Conservation (phyloP, 1,140 invertebrate genomes). For the Zaprionus tsacasi region DNA sequence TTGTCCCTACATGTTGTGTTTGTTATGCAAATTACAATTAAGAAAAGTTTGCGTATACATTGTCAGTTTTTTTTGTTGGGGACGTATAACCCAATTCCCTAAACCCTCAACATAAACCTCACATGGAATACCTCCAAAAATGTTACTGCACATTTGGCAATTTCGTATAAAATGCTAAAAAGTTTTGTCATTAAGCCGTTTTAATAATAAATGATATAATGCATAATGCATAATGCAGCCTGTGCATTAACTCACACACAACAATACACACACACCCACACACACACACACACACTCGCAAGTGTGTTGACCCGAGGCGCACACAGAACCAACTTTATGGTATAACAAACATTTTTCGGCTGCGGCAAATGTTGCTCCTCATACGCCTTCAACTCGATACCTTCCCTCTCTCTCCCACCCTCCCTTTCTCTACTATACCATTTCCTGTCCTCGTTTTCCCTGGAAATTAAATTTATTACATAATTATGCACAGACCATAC, state of each 20-base stretch:
- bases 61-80: neutral
- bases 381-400: conserved; percentile 15
- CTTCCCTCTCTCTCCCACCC: conserved; percentile 1
- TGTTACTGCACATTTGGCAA: conserved; percentile 41
- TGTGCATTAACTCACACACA: conserved; percentile 23
- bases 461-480: conserved; percentile 79
- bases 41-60: neutral
- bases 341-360: conserved; percentile 27
- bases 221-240: conserved; percentile 25
- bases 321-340: conserved; percentile 8
- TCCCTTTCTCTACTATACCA: neutral
- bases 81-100: neutral
- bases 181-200: conserved; percentile 80
- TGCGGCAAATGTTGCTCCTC: conserved; percentile 18
- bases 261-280: conserved; percentile 13
- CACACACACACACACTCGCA: conserved; percentile 18
- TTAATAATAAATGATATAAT: conserved; percentile 75
- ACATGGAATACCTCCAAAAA: conserved; percentile 6
- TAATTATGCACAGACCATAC: conserved; percentile 69
- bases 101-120: neutral
- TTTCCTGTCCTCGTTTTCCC: conserved; percentile 39
- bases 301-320: conserved; percentile 59
- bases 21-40: conserved; percentile 4
- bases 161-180: conserved; percentile 69
- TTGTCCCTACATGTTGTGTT: neutral